Evolutionary conservation across 1,140 invertebrate genomes (phyloP), one percentile per base, ranked within the genome.

Genomic region (Glossosoma conforme): DNA sequence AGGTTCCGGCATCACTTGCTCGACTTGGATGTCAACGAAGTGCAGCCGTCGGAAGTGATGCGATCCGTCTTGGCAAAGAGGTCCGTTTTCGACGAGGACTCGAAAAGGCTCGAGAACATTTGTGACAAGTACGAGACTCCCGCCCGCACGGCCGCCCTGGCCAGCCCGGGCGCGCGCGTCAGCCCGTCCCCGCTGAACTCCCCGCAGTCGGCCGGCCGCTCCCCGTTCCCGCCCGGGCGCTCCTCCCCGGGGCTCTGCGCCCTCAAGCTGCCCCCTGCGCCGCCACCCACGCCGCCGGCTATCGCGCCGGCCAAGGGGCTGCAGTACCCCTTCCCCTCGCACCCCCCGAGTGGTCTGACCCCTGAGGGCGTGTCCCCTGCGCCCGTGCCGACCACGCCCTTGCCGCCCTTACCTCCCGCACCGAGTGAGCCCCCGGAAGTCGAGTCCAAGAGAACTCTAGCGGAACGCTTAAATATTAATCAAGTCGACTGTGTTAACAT

Each of bases 61-160:
- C 91, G 93, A 62, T 91, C 89, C 10, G 80, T 98, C 38, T 74
- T 97, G 52, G 89, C 92, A 5, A 93, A 92, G 64, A 83, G 87
- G 40, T 94, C 90, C 42, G 91, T 97, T 9, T 96, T 97, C 66
- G 94, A 98, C 65, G 93, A 97, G 67, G 94, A 98, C 66, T 86
- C 87, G 10, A 93, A 96, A 65, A 77, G 95, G 8, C 73, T 98
- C 14, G 93, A 97, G 68, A 92, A 93, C 61, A 83, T 89, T 58
- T 80, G 84, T 60, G 84, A 93, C 59, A 91, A 92, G 68, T 91
- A 91, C 64, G 88, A 91, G 67, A 85, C 86, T 20, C 59, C 61
- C 38, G 8, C 25, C 11, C 41, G 30, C 20, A 32, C 35, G 17
- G 10, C 24, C 36, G 56, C 47, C 11, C 45, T 58, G 35, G 47